Conservation (phyloP, 2,797 vertebrate species). For the Oreortyx pictus region DNA sequence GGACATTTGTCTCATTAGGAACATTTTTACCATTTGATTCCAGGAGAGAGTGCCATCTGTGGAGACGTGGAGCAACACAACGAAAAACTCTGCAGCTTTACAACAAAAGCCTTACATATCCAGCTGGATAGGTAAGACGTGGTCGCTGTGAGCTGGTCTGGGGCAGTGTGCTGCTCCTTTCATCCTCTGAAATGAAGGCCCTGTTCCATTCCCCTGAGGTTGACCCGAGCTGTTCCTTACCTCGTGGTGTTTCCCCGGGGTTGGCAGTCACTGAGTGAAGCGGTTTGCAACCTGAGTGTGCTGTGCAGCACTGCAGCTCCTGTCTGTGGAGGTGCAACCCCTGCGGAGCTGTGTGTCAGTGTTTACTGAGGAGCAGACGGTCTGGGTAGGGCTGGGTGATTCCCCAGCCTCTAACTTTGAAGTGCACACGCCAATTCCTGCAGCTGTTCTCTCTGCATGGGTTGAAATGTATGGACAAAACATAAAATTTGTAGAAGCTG, state of each 20-base stretch:
- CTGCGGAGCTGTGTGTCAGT: slow-evolving; percentile 36
- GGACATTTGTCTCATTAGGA: neutral
- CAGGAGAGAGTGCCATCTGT: slow-evolving; percentile 91
- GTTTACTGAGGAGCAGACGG: slow-evolving; percentile 41
- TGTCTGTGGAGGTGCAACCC: neutral
- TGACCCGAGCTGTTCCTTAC: neutral
- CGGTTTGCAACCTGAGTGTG: neutral
- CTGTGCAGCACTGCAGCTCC: neutral
- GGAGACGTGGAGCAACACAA: slow-evolving; percentile 87
- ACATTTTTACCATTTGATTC: slow-evolving; percentile 59
- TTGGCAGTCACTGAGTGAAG: neutral
- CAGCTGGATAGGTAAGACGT: slow-evolving; percentile 92
- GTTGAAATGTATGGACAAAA: neutral
- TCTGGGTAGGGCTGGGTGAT: slow-evolving; percentile 25
- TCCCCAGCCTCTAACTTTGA: slow-evolving; percentile 10
- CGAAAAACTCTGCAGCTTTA: slow-evolving; percentile 92
- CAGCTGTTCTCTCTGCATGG: slow-evolving; percentile 44
- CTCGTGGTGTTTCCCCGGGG: neutral
- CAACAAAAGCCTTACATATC: slow-evolving; percentile 95
- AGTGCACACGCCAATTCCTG: slow-evolving; percentile 20
- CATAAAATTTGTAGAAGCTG: neutral
- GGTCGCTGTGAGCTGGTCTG: neutral
- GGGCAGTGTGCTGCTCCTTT: neutral
- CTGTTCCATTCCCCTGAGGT: neutral
- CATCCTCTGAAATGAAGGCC: neutral